Base-by-base conservation (phyloP, 2,888 invertebrate species). In the Drosophila pegasa region DNA sequence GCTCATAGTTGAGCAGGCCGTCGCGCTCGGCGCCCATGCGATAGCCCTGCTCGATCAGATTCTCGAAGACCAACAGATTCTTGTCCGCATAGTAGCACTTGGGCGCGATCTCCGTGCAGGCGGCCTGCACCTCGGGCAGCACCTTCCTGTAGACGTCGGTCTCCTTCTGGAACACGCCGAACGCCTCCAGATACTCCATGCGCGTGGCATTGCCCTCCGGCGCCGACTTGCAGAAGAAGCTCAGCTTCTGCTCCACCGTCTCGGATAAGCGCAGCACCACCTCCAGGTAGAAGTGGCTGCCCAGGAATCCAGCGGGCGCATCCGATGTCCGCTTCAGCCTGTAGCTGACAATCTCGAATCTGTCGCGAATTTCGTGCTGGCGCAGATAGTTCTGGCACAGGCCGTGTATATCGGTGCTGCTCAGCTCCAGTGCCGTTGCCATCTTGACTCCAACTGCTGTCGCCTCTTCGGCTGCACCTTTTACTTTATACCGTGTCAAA, bases 211-310 rank as follows among this genome's bases (percentile, higher is more conserved):
- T 92, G 14, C 92, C 93, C 61, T 91, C 91, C 0, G 95, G 95
- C 56, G 94, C 90, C 8, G 93, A 93, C 89, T 95, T 95, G 0
- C 94, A 91, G 80, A 95, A 95, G 67, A 94, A 93, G 3, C 79
- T 76, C 25, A 91, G 20, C 86, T 82, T 73, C 1, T 67, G 37
- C 1, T 62, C 68, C 10, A 74, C 56, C 1, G 27, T 22, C n/a
- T 72, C 73, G 20, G 71, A 69, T 0, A 75, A 33, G 2, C 69
- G 76, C 3, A 92, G 40, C 3, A 75, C 52, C 3, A 91, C 86
- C 10, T 79, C 79, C 0, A 92, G 75, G 64, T 82, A 84, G 31
- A 89, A 89, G 62, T 92, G 92, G 14, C 82, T 84, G 2, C 91
- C 92, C 14, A 92, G 63, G 47, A 88, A 92, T 48, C 92, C 92